Conservation (phyloP, 2,888 invertebrate genomes). For the Didymodactylos carnosus region DNA sequence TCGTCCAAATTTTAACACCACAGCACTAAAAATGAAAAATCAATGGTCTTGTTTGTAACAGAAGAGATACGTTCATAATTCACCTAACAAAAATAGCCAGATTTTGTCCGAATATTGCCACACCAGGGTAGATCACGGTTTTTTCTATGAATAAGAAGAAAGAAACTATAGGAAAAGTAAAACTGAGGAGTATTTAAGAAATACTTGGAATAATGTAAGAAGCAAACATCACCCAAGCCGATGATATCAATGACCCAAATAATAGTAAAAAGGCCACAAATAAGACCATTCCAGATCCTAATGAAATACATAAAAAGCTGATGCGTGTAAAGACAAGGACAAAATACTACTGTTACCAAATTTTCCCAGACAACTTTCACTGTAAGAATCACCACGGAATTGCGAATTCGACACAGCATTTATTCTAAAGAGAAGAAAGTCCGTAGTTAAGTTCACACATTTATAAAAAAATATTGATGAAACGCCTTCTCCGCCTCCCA, state of each 20-base stretch:
- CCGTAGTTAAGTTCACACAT: no score
- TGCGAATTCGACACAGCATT: constrained; percentile 10
- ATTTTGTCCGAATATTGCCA: constrained; percentile 7
- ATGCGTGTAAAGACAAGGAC: no score
- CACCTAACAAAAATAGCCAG: constrained; percentile 2
- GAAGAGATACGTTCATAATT: background rate
- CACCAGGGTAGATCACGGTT: background rate
- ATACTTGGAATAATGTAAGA: constrained; percentile 6
- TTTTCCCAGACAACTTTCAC: background rate
- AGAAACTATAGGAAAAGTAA: background rate
- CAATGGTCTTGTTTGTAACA: background rate
- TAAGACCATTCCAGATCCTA: constrained; percentile 64
- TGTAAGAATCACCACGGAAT: background rate
- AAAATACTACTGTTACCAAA: no score
- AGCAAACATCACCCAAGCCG: constrained; percentile 83
- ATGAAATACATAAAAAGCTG: no score
- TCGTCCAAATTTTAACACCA: constrained; percentile 11
- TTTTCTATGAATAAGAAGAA: background rate
- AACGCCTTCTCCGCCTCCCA: no score
- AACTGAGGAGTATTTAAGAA: background rate
- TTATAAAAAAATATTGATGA: no score
- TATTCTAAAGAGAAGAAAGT: background rate
- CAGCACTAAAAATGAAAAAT: background rate
- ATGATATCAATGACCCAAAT: constrained; percentile 80
- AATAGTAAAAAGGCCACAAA: constrained; percentile 88